These are phyloP conservation scores for Dipodomys spectabilis DNA, from an alignment of 2,113 vertebrate species.

Conservation along the genomic window DNA sequence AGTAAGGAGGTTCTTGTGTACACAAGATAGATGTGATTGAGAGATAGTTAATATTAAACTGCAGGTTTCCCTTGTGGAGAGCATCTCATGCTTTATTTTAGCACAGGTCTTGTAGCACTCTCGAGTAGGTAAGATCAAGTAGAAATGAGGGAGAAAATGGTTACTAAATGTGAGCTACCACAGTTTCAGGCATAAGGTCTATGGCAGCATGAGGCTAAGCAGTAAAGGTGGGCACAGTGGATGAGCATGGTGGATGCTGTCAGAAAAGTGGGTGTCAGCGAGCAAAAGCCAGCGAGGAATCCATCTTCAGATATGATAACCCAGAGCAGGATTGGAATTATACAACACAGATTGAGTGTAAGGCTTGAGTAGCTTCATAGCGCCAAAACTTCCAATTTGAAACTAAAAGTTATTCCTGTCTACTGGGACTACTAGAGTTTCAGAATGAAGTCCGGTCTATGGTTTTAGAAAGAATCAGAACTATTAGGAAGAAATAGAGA, in stretches of 20 bases:
- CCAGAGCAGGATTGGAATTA: slow-evolving; percentile 8
- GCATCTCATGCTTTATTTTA: slow-evolving; percentile 40
- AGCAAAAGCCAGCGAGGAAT: neutral
- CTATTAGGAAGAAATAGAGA: slow-evolving; percentile 35
- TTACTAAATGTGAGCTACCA: slow-evolving; percentile 18
- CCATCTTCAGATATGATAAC: slow-evolving; percentile 13
- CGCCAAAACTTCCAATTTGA: slow-evolving; percentile 6
- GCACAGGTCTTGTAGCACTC: neutral
- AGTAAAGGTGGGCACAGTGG: neutral
- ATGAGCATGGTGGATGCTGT: neutral
- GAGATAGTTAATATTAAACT: slow-evolving; percentile 14
- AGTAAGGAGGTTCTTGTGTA: slow-evolving; percentile 27
- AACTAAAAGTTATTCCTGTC: slow-evolving; percentile 48
- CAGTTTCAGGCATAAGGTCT: neutral
- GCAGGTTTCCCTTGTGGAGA: neutral
- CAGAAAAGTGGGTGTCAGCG: neutral
- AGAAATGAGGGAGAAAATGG: neutral
- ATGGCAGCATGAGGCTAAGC: neutral
- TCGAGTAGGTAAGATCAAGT: slow-evolving; percentile 2
- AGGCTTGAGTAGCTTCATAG: slow-evolving; percentile 5
- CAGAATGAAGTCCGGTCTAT: neutral
- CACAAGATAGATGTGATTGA: neutral
- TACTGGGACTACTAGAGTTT: slow-evolving; percentile 5
- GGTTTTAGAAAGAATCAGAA: slow-evolving; percentile 53
- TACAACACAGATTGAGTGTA: neutral